A percentile compares a stretch with the other conserved stretches of the same genome.
Conservation (phyloP, 1,140 invertebrate genomes). For the Drosophila asahinai region DNA sequence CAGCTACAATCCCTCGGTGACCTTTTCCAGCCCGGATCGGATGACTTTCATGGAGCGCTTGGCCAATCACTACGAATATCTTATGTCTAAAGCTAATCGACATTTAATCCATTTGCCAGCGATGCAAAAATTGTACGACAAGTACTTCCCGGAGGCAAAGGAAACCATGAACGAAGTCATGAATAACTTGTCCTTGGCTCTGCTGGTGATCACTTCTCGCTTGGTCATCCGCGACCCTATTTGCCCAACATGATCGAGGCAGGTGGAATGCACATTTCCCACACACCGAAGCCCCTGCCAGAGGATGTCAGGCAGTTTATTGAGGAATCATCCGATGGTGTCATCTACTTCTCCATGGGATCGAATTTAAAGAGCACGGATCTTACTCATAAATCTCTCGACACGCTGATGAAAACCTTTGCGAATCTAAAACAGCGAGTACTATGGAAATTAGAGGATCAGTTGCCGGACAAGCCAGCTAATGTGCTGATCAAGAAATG, state of each 20-base stretch:
- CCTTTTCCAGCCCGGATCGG: constrained; percentile 56
- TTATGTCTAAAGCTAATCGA: constrained; percentile 22
- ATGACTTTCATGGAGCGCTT: constrained; percentile 86
- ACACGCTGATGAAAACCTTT: constrained; percentile 87
- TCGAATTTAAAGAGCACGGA: constrained; percentile 87
- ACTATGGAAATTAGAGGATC: constrained; percentile 89
- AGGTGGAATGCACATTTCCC: constrained; percentile 87
- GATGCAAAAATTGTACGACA: constrained; percentile 68
- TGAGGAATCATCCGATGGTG: constrained; percentile 86
- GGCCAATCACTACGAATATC: constrained; percentile 68
- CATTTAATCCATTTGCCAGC: constrained; percentile 46
- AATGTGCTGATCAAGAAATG: constrained; percentile 89
- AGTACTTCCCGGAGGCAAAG: constrained; percentile 85
- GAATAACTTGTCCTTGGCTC: constrained; percentile 85
- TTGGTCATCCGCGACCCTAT: constrained; percentile 86
- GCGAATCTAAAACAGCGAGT: constrained; percentile 87
- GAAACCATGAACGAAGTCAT: constrained; percentile 54
- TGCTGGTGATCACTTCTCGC: constrained; percentile 86
- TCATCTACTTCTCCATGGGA: constrained; percentile 88
- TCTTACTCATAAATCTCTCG: constrained; percentile 85
- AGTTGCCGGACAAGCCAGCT: constrained; percentile 85
- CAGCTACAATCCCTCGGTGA: constrained; percentile 78
- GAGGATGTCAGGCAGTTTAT: constrained; percentile 86
- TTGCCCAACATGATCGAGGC: constrained; percentile 87
- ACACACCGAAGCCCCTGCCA: constrained; percentile 78